Evolutionary conservation across 1,140 invertebrate genomes (phyloP).

Genomic region (Galleria mellonella): DNA sequence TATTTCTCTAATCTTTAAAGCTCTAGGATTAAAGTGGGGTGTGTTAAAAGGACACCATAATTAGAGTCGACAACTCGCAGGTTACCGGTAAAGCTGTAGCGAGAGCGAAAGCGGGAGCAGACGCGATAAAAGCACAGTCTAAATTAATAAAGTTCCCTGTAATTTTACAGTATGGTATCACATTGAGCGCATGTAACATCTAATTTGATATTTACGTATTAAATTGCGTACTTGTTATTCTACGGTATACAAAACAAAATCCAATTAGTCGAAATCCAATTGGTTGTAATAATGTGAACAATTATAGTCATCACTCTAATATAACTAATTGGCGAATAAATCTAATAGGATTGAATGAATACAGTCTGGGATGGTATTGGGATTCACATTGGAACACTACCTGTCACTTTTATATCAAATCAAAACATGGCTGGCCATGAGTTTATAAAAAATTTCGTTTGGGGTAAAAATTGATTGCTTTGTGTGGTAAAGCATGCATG

Average conservation of each 20-base stretch:
- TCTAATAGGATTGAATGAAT: conserved; percentile 37
- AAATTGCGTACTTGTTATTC: conserved; percentile 59
- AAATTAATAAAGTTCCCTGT: conserved; percentile 31
- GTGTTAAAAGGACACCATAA: conserved; percentile 41
- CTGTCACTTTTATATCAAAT: not conserved
- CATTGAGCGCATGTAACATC: conserved; percentile 32
- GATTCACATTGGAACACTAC: not conserved
- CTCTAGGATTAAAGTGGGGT: conserved; percentile 33
- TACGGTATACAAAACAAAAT: conserved; percentile 65
- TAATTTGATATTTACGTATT: conserved; percentile 72
- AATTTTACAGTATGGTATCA: conserved; percentile 43
- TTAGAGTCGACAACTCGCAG: conserved; percentile 32
- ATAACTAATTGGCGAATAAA: conserved; percentile 52
- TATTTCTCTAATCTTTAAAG: conserved; percentile 34
- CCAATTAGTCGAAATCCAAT: conserved; percentile 43
- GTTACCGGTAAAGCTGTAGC: conserved; percentile 7
- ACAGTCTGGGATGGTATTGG: not conserved
- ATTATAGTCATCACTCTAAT: conserved; percentile 37
- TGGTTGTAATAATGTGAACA: conserved; percentile 35
- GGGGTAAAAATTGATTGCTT: no score
- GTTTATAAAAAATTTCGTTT: conserved; percentile 1
- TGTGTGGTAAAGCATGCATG: no score
- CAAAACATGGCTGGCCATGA: not conserved
- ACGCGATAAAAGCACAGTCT: conserved; percentile 5
- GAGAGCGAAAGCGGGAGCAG: conserved; percentile 4